Evolutionary conservation across 2,888 invertebrate species (phyloP), one percentile per base, ranked within the genome.

Genomic region (Marronus borbonicus): DNA sequence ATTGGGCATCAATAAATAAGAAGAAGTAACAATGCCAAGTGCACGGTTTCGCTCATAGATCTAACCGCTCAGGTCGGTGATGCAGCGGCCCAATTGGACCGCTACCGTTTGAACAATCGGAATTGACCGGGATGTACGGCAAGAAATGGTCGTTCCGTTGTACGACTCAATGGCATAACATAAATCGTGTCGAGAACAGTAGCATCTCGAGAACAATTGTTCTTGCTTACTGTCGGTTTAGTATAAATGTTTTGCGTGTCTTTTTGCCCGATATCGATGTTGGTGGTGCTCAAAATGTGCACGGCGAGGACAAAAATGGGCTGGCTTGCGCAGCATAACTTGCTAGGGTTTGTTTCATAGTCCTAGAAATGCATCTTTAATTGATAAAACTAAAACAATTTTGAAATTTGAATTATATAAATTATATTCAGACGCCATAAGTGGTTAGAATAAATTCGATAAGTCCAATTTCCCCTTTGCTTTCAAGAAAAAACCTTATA

Each of bases 171-270:
- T 85, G 83, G 85, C 84, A 84, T 86, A 85, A 86, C 86, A 87
- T 88, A 88, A 88, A 88, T 88, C 86, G 85, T 85, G 84, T 82
- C 83, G 84, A 84, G 86, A 87, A 88, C 88, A 86, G 88, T 88
- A 88, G 88, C 87, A 87, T 87, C 87, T 83, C 83, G 86, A 86
- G 86, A 87, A 88, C 88, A 88, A 88, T 88, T 88, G 88, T 88
- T 87, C 87, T 86, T 86, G 87, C 86, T 86, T 87, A 86, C 85
- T 86, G 87, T 87, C 87, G 86, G 86, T 87, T 86, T 86, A 84
- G 86, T 86, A 86, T 85, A 86, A 86, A 86, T 86, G 86, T 86
- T 86, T 84, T 84, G 82, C 83, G 82, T 81, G 83, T 83, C 82
- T 82, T 85, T 85, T 83, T 84, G 82, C 79, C 81, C 78, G 77